phyloP scores from a whole-genome alignment of 2,113 vertebrate genomes.

The Vireo altiloquus region DNA sequence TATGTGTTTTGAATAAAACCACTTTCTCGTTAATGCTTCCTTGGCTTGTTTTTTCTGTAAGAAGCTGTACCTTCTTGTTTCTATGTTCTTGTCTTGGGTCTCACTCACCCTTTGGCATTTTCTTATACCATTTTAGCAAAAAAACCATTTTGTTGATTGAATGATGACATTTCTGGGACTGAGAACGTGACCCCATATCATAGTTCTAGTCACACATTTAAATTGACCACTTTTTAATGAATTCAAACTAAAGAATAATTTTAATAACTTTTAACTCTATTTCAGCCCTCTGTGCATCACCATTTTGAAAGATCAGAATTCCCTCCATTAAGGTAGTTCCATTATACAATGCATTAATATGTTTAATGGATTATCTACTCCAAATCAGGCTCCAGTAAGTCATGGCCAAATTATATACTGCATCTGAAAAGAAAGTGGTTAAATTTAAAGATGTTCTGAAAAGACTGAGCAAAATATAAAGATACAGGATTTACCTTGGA shows the following conservation, averaged over 20 bases:
- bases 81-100: fast-evolving
- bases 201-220: neutral
- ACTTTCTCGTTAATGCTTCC: neutral
- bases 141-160: neutral
- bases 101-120: neutral
- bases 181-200: neutral
- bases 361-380: neutral
- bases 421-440: neutral
- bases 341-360: neutral
- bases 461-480: neutral
- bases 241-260: neutral
- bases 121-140: neutral
- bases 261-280: neutral
- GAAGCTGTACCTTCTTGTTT: neutral
- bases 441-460: neutral
- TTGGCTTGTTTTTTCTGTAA: neutral
- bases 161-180: neutral
- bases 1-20: too few relatives aligned
- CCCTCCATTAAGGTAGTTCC: neutral
- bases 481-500: neutral
- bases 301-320: neutral
- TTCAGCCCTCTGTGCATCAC: neutral
- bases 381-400: neutral
- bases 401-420: neutral
- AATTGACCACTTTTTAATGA: neutral